A percentile compares a stretch with the other conserved stretches of the same genome.
These are phyloP conservation scores for Mellilla xanthometata DNA, from an alignment of 2,888 invertebrate genomes.

Conservation along the genomic window DNA sequence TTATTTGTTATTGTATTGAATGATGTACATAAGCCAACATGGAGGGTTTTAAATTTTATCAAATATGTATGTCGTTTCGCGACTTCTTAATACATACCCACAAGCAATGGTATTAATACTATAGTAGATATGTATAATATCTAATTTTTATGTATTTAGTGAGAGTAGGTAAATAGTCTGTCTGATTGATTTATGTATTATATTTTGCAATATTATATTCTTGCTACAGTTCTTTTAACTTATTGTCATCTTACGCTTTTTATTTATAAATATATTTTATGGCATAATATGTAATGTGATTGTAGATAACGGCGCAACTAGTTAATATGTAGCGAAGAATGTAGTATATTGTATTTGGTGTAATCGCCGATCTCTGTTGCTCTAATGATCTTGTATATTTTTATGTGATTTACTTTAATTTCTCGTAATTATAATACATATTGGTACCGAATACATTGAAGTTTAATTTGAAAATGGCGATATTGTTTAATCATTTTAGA, in stretches of 20 bases:
- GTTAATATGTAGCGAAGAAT: slow-evolving; percentile 56
- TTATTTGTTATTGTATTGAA: slow-evolving; percentile 26
- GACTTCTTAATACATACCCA: slow-evolving; percentile 1
- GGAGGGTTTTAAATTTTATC: not conserved
- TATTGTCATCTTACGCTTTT: slow-evolving; percentile 44
- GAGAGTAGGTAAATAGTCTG: slow-evolving; percentile 11
- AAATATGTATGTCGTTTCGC: not conserved
- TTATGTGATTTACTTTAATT: slow-evolving; percentile 55
- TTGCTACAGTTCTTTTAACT: slow-evolving; percentile 47
- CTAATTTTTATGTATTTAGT: slow-evolving; percentile 3
- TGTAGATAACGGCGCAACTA: slow-evolving; percentile 52
- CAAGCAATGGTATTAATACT: not conserved
- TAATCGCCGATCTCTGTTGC: slow-evolving; percentile 52
- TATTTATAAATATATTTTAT: slow-evolving; percentile 42
- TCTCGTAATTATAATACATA: slow-evolving; percentile 58
- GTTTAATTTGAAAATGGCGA: too few species aligned
- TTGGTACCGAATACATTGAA: slow-evolving; percentile 48
- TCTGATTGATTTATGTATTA: slow-evolving; percentile 32
- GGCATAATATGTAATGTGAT: not conserved
- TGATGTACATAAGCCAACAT: slow-evolving; percentile 28
- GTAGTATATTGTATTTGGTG: slow-evolving; percentile 47
- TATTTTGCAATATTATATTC: slow-evolving; percentile 55
- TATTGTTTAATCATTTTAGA: too few species aligned
- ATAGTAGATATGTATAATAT: too few species aligned
- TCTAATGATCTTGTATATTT: slow-evolving; percentile 59